Base-by-base conservation (phyloP, 2,888 invertebrate species). In the Monopis laevigella region DNA sequence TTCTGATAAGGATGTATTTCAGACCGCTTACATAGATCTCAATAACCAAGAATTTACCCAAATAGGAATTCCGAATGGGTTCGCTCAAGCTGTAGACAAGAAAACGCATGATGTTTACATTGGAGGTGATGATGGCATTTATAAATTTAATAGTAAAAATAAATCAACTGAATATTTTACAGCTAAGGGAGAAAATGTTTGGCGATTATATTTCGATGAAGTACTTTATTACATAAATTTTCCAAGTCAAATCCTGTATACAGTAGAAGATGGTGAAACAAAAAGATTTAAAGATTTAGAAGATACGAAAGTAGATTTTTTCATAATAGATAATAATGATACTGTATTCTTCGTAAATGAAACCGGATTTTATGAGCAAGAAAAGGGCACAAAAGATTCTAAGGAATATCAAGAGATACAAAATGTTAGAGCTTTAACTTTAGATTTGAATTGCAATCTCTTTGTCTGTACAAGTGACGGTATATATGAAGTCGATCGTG, bases 251-350 rank as follows among this genome's bases (percentile, higher is more conserved):
- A 64, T 71, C 41, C 21, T 75, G 0, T 71, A 63, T 42, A 57
- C 57, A 0, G 47, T 60, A 4, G 44, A 48, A 1, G 51, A 70
- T 30, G 71, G 62, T 0, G 49, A 58, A 41, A 43, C 56, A 1
- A 45, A 24, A 2, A 56, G 65, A 39, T 65, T 66, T 18, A 46
- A 51, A 39, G 72, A 74, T 45, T 53, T 75, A 7, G 67, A 75
- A 58, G 67, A 73, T 29, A 69, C 65, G 0, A 70, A 70, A 54
- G 65, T 73, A 0, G 67, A 67, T 39, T 56, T 59, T 13, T 71
- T 77, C 29, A 51, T 66, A 8, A 66, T 74, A 11, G 77, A 73
- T 27, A 53, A 59, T 30, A 58, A 67, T 6, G 48, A 65, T 42
- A 45, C 50, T 0, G 58, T 72, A 41, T 69, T 65, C 44, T 75